A percentile compares a stretch with the other conserved stretches of the same genome.
Conservation (phyloP, 2,888 invertebrate genomes). For the Brachypalpus laphriformis region DNA sequence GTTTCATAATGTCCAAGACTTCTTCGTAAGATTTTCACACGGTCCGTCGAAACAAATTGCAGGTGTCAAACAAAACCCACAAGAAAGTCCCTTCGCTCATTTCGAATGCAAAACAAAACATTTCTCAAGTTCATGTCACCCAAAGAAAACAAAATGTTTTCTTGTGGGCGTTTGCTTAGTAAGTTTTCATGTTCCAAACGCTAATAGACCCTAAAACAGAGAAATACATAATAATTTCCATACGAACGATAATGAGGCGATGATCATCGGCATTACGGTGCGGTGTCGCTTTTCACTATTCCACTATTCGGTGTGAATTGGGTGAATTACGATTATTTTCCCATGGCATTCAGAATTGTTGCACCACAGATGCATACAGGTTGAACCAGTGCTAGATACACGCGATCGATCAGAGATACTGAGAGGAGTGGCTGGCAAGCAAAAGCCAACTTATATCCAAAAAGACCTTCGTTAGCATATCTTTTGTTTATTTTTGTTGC, state of each 20-base stretch:
- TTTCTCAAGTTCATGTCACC: constrained; percentile 35
- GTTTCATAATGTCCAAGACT: constrained; percentile 1
- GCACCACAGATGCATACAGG: constrained; percentile 49
- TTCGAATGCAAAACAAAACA: constrained; percentile 32
- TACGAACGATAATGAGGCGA: constrained; percentile 50
- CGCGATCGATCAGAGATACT: neutral
- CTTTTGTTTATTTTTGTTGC: constrained; percentile 46
- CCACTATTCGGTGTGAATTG: constrained; percentile 48
- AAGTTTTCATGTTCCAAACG: constrained; percentile 19
- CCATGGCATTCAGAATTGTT: constrained; percentile 62
- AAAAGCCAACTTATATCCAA: constrained; percentile 27
- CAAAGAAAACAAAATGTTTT: constrained; percentile 11
- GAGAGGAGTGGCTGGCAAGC: constrained; percentile 35
- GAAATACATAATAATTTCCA: constrained; percentile 31
- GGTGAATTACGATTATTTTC: constrained; percentile 48
- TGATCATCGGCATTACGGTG: constrained; percentile 25
- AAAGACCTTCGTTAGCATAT: constrained; percentile 65
- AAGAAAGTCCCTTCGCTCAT: neutral
- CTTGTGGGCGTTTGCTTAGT: constrained; percentile 56
- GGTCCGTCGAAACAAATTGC: constrained; percentile 8
- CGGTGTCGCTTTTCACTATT: constrained; percentile 37
- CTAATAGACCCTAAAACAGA: constrained; percentile 38
- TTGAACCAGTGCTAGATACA: constrained; percentile 35
- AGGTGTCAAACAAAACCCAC: neutral
- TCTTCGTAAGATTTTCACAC: constrained; percentile 30